A percentile compares a stretch with the other conserved stretches of the same genome.
phyloP scores from a whole-genome alignment of 1,140 invertebrate species.

The Drosophila yakuba region DNA sequence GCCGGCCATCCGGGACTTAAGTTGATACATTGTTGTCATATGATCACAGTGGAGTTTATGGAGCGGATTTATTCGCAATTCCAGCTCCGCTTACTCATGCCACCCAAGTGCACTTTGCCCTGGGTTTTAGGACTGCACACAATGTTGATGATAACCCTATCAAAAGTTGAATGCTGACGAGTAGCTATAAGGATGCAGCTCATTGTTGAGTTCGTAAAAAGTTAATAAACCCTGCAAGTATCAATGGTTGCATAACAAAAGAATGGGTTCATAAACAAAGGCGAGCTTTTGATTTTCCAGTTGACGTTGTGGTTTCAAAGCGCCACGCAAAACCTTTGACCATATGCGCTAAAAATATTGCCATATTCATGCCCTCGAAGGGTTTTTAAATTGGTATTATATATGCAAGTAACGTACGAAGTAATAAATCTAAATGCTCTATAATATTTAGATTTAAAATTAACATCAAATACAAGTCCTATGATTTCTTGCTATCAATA shows the following conservation, averaged over 20 bases:
- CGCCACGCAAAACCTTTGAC: slow-evolving; percentile 60
- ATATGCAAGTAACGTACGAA: background rate
- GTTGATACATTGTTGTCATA: slow-evolving; percentile 52
- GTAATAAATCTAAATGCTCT: background rate
- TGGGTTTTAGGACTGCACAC: slow-evolving; percentile 34
- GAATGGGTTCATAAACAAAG: slow-evolving; percentile 56
- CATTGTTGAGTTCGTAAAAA: slow-evolving; percentile 70
- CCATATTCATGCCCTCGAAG: slow-evolving; percentile 17
- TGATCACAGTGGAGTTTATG: slow-evolving; percentile 53
- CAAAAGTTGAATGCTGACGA: slow-evolving; percentile 48
- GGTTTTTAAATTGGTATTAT: background rate
- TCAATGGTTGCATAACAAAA: slow-evolving; percentile 58
- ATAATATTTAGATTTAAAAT: background rate
- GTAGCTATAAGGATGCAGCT: slow-evolving; percentile 48
- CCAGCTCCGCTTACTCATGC: slow-evolving; percentile 1
- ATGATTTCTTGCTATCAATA: no score
- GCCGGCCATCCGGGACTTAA: slow-evolving; percentile 16
- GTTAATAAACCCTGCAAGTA: slow-evolving; percentile 64
- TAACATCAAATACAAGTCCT: no score
- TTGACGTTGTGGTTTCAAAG: slow-evolving; percentile 69
- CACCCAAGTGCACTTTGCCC: slow-evolving; percentile 9
- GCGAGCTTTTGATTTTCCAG: slow-evolving; percentile 74
- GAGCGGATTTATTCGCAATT: slow-evolving; percentile 45
- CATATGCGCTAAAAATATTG: slow-evolving; percentile 70
- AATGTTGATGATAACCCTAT: slow-evolving; percentile 68